Conservation (phyloP, 1,140 invertebrate genomes). For the Cydia amplana region DNA sequence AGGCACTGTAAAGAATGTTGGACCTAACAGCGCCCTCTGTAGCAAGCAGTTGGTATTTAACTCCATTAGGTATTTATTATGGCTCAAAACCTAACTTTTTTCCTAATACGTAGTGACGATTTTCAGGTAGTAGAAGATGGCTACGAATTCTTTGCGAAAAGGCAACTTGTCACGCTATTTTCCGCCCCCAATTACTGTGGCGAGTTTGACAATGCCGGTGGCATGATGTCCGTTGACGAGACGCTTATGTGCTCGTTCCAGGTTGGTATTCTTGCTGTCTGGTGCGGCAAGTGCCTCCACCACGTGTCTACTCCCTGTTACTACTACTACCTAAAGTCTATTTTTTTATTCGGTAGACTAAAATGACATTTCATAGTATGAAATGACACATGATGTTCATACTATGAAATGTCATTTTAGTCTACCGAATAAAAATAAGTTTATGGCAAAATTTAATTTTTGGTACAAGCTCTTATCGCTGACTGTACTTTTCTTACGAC, state of each 20-base stretch:
- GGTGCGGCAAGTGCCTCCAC: not conserved
- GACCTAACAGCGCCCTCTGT: too few species aligned
- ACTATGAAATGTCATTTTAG: too few species aligned
- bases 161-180: slow-evolving; percentile 95
- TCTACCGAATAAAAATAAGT: too few species aligned
- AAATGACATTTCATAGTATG: too few species aligned
- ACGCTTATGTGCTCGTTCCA: slow-evolving; percentile 99
- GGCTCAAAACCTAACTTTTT: not conserved
- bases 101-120: slow-evolving; percentile 42
- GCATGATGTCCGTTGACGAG: slow-evolving; percentile 99
- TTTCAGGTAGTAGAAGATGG: slow-evolving; percentile 92
- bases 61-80: not conserved
- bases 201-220: slow-evolving; percentile 95
- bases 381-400: too few species aligned
- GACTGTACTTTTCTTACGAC: too few species aligned
- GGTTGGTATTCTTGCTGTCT: slow-evolving; percentile 52
- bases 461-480: too few species aligned
- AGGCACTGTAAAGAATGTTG: too few species aligned
- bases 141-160: slow-evolving; percentile 94
- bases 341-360: too few species aligned
- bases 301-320: not conserved
- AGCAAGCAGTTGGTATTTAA: too few species aligned
- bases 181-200: slow-evolving; percentile 93
- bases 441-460: too few species aligned
- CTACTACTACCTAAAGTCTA: too few species aligned